Percentiles rank a stretch among this genome's conserved stretches.
phyloP scores from a whole-genome alignment of 1,140 invertebrate species.

The Piezodorus guildinii region DNA sequence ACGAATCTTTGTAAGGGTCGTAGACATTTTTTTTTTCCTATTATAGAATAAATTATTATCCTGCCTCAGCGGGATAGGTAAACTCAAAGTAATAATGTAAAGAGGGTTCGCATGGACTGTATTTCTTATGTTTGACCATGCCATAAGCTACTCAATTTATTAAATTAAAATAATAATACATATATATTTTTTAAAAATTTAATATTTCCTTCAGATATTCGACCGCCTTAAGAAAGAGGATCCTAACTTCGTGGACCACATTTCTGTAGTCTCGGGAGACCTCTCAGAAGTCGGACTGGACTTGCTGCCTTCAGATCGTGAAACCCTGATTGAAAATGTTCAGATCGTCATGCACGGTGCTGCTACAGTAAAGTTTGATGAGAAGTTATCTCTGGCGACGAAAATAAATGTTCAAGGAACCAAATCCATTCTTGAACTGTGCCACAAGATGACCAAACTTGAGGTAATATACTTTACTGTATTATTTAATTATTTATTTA shows the following conservation, averaged over 20 bases:
- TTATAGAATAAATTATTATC: too few relatives aligned
- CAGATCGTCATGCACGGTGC: conserved; percentile 40
- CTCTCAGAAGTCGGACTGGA: conserved; percentile 39
- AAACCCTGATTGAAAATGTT: conserved; percentile 30
- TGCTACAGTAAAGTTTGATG: conserved; percentile 75
- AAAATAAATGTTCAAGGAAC: conserved; percentile 64
- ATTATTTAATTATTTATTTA: too few relatives aligned
- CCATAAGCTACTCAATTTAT: too few relatives aligned
- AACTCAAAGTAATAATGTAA: too few relatives aligned
- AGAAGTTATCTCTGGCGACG: conserved; percentile 57
- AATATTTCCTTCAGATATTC: not conserved
- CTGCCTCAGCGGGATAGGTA: too few relatives aligned
- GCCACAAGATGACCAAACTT: conserved; percentile 59
- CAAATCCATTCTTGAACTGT: conserved; percentile 57
- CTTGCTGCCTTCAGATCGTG: conserved; percentile 36
- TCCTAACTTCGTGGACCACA: not conserved
- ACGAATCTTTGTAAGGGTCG: too few relatives aligned
- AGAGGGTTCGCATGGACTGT: too few relatives aligned
- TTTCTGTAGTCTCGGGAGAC: conserved; percentile 36
- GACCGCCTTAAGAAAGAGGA: not conserved
- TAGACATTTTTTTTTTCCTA: too few relatives aligned
- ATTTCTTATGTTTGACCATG: too few relatives aligned
- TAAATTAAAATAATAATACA: not conserved
- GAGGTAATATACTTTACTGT: conserved; percentile 35
- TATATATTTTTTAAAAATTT: not conserved